Percentiles rank a stretch among this genome's conserved stretches.
These are phyloP conservation scores for Poeciliopsis turrubarensis DNA, from an alignment of 2,113 vertebrate species.

Conservation along the genomic window DNA sequence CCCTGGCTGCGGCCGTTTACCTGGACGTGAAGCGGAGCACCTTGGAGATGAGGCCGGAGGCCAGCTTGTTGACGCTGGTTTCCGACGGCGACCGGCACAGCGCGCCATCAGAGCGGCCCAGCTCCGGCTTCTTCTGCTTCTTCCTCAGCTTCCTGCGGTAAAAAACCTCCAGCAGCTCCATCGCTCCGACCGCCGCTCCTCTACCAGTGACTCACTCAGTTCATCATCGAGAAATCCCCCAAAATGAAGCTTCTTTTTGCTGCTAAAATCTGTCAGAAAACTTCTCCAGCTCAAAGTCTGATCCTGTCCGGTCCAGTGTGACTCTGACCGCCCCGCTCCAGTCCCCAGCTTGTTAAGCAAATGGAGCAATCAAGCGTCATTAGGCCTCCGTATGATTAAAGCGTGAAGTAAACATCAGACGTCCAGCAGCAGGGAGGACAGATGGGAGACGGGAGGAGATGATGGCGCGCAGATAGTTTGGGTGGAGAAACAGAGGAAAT, in stretches of 20 bases:
- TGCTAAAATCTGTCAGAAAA: too few species aligned
- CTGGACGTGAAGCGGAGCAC: constrained; percentile 80
- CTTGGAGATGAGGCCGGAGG: constrained; percentile 75
- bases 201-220: too few species aligned
- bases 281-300: not conserved
- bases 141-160: constrained; percentile 74
- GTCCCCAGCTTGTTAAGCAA: constrained; percentile 44
- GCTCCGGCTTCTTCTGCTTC: constrained; percentile 71
- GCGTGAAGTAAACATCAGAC: constrained; percentile 57
- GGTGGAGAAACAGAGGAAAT: constrained; percentile 21
- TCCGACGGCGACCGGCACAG: constrained; percentile 73
- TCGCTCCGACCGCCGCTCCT: not conserved
- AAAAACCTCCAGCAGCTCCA: constrained; percentile 75
- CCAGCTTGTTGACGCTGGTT: constrained; percentile 65
- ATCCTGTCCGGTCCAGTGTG: constrained; percentile 4
- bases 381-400: constrained; percentile 56
- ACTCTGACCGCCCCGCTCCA: not conserved
- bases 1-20: constrained; percentile 56
- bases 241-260: too few species aligned
- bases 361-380: constrained; percentile 76
- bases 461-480: too few species aligned
- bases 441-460: constrained; percentile 37
- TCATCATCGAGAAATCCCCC: too few species aligned
- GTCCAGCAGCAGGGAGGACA: constrained; percentile 4
- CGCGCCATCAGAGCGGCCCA: constrained; percentile 62